Evolutionary conservation across 1,140 invertebrate genomes (phyloP).

Genomic region (Neodiprion lecontei): DNA sequence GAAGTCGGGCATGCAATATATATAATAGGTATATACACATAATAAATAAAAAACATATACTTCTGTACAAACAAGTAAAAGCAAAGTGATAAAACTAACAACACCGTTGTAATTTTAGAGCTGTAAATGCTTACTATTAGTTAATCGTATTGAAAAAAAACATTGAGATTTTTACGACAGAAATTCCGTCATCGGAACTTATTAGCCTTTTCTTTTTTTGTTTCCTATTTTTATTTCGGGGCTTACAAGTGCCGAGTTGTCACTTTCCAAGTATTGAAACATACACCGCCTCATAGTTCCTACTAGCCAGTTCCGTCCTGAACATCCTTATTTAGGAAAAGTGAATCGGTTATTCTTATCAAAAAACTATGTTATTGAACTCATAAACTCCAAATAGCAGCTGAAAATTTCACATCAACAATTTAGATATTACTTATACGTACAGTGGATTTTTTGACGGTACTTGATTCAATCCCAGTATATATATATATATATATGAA

Average conservation of each 20-base stretch:
- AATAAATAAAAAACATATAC: neutral
- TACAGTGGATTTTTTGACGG: neutral
- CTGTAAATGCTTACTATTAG: neutral
- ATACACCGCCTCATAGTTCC: constrained; percentile 44
- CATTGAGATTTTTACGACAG: too few species aligned
- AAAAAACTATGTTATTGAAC: too few species aligned
- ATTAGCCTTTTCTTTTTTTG: too few species aligned
- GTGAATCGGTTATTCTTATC: neutral
- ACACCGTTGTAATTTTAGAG: neutral
- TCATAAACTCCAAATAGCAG: too few species aligned
- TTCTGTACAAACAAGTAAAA: neutral
- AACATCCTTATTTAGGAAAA: constrained; percentile 6
- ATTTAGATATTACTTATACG: too few species aligned
- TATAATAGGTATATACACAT: neutral
- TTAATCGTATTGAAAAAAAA: too few species aligned
- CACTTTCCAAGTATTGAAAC: neutral
- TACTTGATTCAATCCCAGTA: neutral
- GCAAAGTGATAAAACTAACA: neutral
- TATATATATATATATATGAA: too few species aligned
- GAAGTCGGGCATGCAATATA: neutral
- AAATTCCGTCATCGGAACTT: too few species aligned
- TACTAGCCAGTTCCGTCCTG: constrained; percentile 44
- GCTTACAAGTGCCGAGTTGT: neutral
- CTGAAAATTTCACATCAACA: too few species aligned
- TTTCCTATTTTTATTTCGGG: neutral